Evolutionary conservation across 2,113 vertebrate genomes (phyloP), one percentile per base, ranked within the genome.

Genomic region (Sphaerodactylus townsendi): DNA sequence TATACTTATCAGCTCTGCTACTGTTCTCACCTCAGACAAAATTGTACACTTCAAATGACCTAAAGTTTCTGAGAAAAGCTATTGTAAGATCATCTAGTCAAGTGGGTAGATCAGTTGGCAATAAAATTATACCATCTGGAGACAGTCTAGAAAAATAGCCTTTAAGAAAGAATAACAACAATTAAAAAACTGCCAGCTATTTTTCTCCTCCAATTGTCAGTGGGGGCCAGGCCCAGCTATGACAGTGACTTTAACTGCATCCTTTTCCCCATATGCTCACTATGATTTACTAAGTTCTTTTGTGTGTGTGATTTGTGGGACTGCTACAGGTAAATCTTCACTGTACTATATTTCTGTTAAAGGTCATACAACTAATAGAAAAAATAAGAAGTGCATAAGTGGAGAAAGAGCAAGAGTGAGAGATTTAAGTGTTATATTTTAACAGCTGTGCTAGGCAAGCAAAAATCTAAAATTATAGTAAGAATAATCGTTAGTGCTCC

Each of bases 91-190:
- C 69, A 78, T 91, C 76, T 82, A 92, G 85, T 59, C 74, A 92
- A 84, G 85, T 44, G 70, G 89, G 84, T 64, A 93, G 90, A 88
- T 90, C 88, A 88, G 88, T 73, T 93, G 28, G 77, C 81, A 91
- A 87, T 90, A 91, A 93, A 93, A 91, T 85, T 83, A 73, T 10
- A 90, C 86, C 88, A 90, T 90, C 89, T 91, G 87, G 86, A 94
- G 68, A 87, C 64, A 88, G 86, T 86, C 85, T 82, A 84, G 87
- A 91, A 90, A 86, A 91, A 10, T 68, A 46, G 73, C 78, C 82
- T 89, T 91, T 88, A 79, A 75, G 92, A 66, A 0, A 30, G 48
- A 86, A 70, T 87, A 85, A 93, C 83, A 87, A 72, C 78, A 89
- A 86, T 68, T 35, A 30, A 87, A 86, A 91, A 74, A 81, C 83